Base-by-base conservation (phyloP, 2,888 invertebrate genomes). In the Eristalis pertinax region DNA sequence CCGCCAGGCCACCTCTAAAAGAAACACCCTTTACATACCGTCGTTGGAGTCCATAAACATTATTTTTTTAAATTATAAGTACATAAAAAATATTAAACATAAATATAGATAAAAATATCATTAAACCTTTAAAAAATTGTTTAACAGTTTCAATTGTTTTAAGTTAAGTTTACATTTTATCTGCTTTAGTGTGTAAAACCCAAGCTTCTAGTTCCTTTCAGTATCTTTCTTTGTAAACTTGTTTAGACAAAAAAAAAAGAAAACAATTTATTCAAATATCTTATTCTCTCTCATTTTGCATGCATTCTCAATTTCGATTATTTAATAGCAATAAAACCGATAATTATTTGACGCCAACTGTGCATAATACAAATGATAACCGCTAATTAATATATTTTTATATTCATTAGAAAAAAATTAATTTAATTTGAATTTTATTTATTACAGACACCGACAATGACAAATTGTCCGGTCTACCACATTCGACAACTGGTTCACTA, bases 401-500 rank as follows among this genome's bases (percentile, higher is more conserved):
- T 2, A 26, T 26, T 26, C 1, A 26, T 1, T 26, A 26, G 4
- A 26, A 4, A 50, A 19, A 50, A 50, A 60, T n/a, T 50, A 15
- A 67, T 22, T 38, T 64, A 1, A 1, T 68, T 29, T 4, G 19
- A 10, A 7, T 43, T 50, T 4, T 78, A 50, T 65, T 80, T 58
- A 65, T 86, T 88, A 24, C 89, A 93, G 93, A 93, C 90, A 91
- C 92, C 91, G 93, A 93, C 92, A 93, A 93, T 93, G 93, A 93
- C 90, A 93, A 93, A 91, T 92, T 93, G 92, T 93, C 93, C 90
- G 92, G 92, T 89, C 90, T 92, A 90, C 93, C 92, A 91, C 92
- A 92, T 92, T 93, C 93, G 89, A 93, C 92, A 92, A 93, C 92
- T 90, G 93, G 93, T 91, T 93, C 93, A 93, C 91, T 93, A 91